Evolutionary conservation across 2,888 invertebrate genomes (phyloP).

Genomic region (Acleris literana): DNA sequence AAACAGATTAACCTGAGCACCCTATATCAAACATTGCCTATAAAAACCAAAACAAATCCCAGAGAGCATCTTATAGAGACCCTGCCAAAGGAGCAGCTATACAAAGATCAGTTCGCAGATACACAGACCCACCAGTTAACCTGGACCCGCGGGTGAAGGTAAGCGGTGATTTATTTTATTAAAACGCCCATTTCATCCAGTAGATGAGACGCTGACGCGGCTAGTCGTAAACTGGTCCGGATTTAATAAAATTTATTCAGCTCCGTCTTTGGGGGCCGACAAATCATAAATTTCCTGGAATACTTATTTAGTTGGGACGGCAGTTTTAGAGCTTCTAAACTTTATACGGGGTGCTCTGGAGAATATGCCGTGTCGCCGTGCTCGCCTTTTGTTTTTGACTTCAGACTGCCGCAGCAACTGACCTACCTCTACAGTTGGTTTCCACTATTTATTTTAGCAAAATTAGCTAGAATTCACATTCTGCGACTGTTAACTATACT

Average conservation of each 20-base stretch:
- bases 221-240: constrained; percentile 75
- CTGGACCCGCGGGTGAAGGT: constrained; percentile 34
- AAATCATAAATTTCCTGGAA: constrained; percentile 78
- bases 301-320: constrained; percentile 77
- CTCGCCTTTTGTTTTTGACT: constrained; percentile 18
- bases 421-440: constrained; percentile 5
- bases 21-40: too few relatives aligned
- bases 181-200: constrained; percentile 63
- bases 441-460: too few relatives aligned
- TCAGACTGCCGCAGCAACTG: constrained; percentile 3
- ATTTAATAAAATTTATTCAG: constrained; percentile 82
- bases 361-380: constrained; percentile 43
- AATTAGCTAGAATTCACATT: too few relatives aligned
- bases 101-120: constrained; percentile 2
- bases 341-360: constrained; percentile 68
- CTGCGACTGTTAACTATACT: too few relatives aligned
- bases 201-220: constrained; percentile 68
- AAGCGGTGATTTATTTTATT: constrained; percentile 71
- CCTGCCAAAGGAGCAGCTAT: too few relatives aligned
- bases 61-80: too few relatives aligned
- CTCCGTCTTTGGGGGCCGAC: constrained; percentile 72
- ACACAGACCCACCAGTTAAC: constrained; percentile 21
- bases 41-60: too few relatives aligned
- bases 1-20: too few relatives aligned
- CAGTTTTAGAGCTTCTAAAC: constrained; percentile 76